phyloP scores from a whole-genome alignment of 2,113 vertebrate genomes.

The Gavia stellata region DNA sequence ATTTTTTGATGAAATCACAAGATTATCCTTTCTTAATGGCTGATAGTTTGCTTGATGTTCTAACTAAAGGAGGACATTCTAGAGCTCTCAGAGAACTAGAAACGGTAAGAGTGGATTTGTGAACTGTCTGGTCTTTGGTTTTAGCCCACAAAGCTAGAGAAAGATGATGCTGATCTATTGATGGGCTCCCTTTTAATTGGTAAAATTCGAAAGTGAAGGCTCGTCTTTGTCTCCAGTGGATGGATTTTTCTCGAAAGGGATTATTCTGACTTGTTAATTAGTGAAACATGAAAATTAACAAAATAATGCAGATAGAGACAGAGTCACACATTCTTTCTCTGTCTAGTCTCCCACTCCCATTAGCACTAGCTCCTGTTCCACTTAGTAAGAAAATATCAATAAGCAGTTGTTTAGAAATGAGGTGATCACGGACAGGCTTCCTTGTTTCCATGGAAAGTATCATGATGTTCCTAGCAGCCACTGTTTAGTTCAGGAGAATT shows the following conservation, averaged over 20 bases:
- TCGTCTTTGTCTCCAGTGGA: not conserved
- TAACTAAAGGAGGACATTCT: slow-evolving; percentile 92
- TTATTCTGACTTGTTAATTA: not conserved
- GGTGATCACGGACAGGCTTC: not conserved
- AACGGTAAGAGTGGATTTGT: slow-evolving; percentile 70
- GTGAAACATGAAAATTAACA: not conserved
- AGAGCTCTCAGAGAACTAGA: slow-evolving; percentile 79
- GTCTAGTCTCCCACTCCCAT: not conserved
- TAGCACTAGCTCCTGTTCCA: not conserved
- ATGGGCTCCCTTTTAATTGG: not conserved
- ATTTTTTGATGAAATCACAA: slow-evolving; percentile 85
- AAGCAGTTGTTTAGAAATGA: not conserved
- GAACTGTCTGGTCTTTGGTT: not conserved
- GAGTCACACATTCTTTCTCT: not conserved
- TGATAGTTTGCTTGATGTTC: slow-evolving; percentile 90
- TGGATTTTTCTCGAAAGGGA: not conserved
- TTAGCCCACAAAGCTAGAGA: not conserved
- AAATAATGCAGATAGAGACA: not conserved
- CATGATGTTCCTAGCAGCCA: not conserved
- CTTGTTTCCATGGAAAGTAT: not conserved
- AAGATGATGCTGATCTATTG: not conserved
- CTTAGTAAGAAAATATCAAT: not conserved
- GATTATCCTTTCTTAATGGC: slow-evolving; percentile 88
- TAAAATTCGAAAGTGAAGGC: not conserved
- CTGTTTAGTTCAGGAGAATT: not conserved